Conservation (phyloP, 2,888 invertebrate genomes). For the Lomographa bimaculata region DNA sequence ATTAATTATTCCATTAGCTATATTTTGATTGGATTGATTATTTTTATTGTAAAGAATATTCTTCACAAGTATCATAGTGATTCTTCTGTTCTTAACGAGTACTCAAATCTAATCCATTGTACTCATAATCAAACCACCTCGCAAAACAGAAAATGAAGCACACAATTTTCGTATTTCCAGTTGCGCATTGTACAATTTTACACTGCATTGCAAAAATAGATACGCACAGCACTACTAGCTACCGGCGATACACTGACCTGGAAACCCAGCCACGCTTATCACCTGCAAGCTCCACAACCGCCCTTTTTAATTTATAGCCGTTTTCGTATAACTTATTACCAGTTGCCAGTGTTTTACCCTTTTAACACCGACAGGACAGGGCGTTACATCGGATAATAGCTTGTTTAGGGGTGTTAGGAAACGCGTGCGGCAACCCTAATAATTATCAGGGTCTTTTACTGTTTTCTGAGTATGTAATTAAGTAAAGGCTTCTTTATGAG, state of each 20-base stretch:
- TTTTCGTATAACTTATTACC: conserved; percentile 18
- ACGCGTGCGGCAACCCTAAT: conserved; percentile 18
- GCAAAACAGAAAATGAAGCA: no score
- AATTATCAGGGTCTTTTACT: conserved; percentile 21
- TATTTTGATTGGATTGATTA: no score
- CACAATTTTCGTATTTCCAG: no score
- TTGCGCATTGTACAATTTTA: no score
- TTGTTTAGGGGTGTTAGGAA: conserved; percentile 18
- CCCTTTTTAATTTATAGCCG: conserved; percentile 38
- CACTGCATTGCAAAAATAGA: not conserved
- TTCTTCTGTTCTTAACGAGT: no score
- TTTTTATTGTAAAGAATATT: no score
- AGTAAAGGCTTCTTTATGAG: no score
- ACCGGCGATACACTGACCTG: conserved; percentile 25
- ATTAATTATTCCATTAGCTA: no score
- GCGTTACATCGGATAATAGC: conserved; percentile 13
- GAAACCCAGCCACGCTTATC: conserved; percentile 30
- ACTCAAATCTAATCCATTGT: no score
- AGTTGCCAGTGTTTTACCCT: conserved; percentile 7
- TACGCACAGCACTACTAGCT: conserved; percentile 5
- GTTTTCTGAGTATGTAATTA: no score
- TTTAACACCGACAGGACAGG: not conserved
- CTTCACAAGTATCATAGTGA: no score
- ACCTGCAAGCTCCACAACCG: conserved; percentile 25
- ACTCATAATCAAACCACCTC: no score